A percentile compares a stretch with the other conserved stretches of the same genome.
Evolutionary conservation across 1,140 invertebrate species (phyloP).

Genomic region (Homarus americanus): DNA sequence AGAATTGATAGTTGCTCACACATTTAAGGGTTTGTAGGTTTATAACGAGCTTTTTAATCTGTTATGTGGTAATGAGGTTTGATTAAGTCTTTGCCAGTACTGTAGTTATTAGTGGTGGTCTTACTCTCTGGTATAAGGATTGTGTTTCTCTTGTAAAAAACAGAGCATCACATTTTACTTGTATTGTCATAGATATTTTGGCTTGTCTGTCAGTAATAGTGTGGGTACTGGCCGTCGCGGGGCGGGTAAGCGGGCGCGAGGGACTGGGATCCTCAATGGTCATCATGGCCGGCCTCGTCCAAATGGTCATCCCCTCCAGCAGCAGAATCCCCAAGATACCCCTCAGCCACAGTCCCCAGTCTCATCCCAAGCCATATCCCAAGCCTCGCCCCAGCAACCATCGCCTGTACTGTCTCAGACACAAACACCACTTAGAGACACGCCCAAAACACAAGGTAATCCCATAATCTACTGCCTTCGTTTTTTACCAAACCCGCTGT

Average conservation of each 20-base stretch:
- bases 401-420: constrained; percentile 42
- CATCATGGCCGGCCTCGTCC: constrained; percentile 55
- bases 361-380: constrained; percentile 17
- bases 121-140: not conserved
- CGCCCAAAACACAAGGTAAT: constrained; percentile 53
- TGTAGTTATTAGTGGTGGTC: no score
- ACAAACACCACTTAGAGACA: constrained; percentile 49
- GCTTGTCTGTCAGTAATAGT: constrained; percentile 21
- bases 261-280: constrained; percentile 59
- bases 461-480: no score
- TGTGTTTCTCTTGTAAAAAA: not conserved
- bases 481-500: no score
- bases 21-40: no score
- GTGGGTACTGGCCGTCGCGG: constrained; percentile 62
- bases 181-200: not conserved
- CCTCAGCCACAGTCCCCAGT: constrained; percentile 20
- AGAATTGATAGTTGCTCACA: no score
- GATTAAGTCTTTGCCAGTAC: no score
- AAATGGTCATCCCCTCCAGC: constrained; percentile 37
- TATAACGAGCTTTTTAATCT: no score
- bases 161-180: not conserved
- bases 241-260: constrained; percentile 69
- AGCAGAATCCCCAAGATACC: constrained; percentile 28
- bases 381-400: constrained; percentile 39
- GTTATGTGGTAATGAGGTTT: no score